Evolutionary conservation across 1,140 invertebrate genomes (phyloP).

Genomic region (Doryteuthis pealeii): DNA sequence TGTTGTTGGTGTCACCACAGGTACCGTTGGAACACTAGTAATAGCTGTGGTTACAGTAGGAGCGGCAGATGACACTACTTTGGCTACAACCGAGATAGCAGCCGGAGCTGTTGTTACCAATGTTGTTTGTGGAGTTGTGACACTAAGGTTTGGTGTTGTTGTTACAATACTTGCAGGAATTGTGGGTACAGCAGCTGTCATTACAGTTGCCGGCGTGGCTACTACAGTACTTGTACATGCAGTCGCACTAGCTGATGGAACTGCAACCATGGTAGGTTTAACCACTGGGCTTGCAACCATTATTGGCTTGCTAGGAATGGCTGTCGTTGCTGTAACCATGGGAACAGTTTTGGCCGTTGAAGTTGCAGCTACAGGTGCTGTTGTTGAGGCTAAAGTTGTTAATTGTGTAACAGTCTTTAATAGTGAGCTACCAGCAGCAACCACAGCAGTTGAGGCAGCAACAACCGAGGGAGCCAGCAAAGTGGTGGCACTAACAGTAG

Average conservation of each 20-base stretch:
- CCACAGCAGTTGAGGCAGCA: neutral
- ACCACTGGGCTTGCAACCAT: slow-evolving; percentile 5
- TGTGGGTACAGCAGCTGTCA: slow-evolving; percentile 17
- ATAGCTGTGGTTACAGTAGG: neutral
- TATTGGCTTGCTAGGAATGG: slow-evolving; percentile 8
- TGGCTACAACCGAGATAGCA: neutral
- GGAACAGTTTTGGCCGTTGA: neutral
- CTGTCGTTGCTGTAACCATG: slow-evolving; percentile 5
- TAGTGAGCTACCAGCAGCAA: slow-evolving; percentile 14
- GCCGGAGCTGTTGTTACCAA: neutral
- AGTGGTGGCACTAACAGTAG: neutral
- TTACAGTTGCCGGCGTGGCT: slow-evolving; percentile 16
- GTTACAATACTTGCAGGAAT: neutral
- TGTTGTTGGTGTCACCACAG: neutral
- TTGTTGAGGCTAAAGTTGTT: neutral
- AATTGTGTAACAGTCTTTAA: neutral
- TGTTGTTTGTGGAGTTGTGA: neutral
- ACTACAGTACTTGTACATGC: neutral
- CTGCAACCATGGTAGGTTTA: slow-evolving; percentile 13
- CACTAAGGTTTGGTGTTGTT: neutral
- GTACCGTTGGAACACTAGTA: neutral
- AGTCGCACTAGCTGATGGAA: neutral
- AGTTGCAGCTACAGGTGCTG: neutral
- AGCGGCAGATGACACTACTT: neutral
- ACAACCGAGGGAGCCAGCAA: neutral